These are phyloP conservation scores for Clarias macrocephalus DNA, from an alignment of 2,113 vertebrate genomes.

Conservation along the genomic window DNA sequence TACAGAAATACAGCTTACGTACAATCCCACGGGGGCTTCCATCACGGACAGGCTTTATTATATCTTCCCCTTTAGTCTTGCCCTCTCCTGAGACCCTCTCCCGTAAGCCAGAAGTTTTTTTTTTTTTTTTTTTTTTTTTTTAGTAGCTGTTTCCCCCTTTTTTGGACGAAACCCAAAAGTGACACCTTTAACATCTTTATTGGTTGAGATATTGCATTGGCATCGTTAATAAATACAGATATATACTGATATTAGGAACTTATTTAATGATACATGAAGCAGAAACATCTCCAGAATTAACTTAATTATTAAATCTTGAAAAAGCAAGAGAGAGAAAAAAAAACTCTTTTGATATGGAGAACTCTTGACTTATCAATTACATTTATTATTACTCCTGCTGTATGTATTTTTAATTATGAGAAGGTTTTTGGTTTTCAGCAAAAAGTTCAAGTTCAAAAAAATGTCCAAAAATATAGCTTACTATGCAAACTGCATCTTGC, in stretches of 20 bases:
- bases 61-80: not conserved
- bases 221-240: not conserved
- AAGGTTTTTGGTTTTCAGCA: not conserved
- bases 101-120: not conserved
- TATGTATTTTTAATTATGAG: too few relatives aligned
- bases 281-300: not conserved
- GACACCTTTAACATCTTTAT: not conserved
- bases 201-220: not conserved
- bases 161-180: not conserved
- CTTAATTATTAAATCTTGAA: not conserved
- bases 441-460: not conserved
- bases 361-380: not conserved
- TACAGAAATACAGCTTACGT: not conserved
- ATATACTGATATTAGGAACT: not conserved
- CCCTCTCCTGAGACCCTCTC: not conserved
- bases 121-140: too few relatives aligned
- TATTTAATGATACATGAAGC: not conserved
- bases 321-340: too few relatives aligned
- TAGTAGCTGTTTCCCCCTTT: not conserved
- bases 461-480: too few relatives aligned
- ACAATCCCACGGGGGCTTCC: not conserved
- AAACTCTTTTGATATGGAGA: not conserved
- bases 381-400: not conserved
- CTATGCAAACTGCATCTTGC: too few relatives aligned
- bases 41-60: not conserved